These are phyloP conservation scores for Drosophila sturtevanti DNA, from an alignment of 1,140 invertebrate genomes.

Conservation along the genomic window DNA sequence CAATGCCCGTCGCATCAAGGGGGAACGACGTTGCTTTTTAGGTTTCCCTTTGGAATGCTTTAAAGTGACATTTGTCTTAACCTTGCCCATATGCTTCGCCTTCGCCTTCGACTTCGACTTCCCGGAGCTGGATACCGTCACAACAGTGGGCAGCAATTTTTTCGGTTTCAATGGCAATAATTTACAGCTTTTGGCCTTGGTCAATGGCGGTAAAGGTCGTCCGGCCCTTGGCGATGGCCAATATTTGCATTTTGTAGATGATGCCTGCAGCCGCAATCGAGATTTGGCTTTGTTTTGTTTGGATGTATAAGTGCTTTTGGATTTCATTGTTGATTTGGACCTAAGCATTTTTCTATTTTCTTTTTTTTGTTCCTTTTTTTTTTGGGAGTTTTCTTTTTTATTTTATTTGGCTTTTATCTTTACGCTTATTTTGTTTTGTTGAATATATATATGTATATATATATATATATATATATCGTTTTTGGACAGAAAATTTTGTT, in stretches of 20 bases:
- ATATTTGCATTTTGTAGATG: constrained; percentile 4
- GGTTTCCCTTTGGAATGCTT: background rate
- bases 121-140: background rate
- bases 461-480: too few species aligned
- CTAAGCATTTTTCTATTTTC: background rate
- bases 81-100: background rate
- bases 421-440: background rate
- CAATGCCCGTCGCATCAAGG: background rate
- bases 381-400: background rate
- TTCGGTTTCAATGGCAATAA: constrained; percentile 1
- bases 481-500: constrained; percentile 1
- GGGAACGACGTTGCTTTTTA: background rate
- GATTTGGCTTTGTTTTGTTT: constrained; percentile 4
- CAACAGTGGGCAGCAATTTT: constrained; percentile 1
- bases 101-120: background rate
- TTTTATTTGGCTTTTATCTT: background rate
- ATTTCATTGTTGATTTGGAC: background rate
- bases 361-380: background rate
- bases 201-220: constrained; percentile 1
- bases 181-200: constrained; percentile 14
- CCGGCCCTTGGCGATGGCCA: background rate
- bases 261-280: constrained; percentile 2
- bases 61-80: background rate
- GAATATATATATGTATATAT: background rate
- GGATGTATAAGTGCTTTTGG: background rate